These are phyloP conservation scores for Macrosteles quadrilineatus DNA, from an alignment of 1,140 invertebrate genomes.

Conservation along the genomic window DNA sequence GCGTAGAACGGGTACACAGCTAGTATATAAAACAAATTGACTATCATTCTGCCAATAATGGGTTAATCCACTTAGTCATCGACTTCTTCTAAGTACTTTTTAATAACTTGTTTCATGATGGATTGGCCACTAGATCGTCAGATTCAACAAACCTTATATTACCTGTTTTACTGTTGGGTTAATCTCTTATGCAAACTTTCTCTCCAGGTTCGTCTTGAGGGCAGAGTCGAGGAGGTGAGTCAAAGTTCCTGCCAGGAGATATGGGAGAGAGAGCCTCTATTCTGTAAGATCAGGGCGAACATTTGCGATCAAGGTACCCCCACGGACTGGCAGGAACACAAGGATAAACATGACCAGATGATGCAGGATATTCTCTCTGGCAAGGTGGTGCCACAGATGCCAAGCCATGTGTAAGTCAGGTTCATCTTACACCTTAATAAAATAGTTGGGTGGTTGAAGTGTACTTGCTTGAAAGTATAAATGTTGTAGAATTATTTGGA, in stretches of 20 bases:
- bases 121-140: no score
- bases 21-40: no score
- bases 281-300: conserved; percentile 51
- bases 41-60: no score
- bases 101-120: no score
- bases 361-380: conserved; percentile 41
- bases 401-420: conserved; percentile 52
- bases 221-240: conserved; percentile 46
- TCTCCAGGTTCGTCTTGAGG: conserved; percentile 51
- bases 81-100: no score
- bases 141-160: no score
- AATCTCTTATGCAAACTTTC: no score
- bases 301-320: conserved; percentile 51
- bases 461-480: neutral
- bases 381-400: conserved; percentile 46
- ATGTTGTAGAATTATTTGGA: neutral
- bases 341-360: conserved; percentile 49
- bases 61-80: no score
- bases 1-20: no score
- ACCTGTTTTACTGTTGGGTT: no score
- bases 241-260: conserved; percentile 45
- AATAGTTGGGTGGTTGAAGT: neutral
- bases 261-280: conserved; percentile 52
- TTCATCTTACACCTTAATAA: neutral
- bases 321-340: conserved; percentile 51